Evolutionary conservation across 2,888 invertebrate genomes (phyloP), one percentile per base, ranked within the genome.

Genomic region (Halocaridina rubra): DNA sequence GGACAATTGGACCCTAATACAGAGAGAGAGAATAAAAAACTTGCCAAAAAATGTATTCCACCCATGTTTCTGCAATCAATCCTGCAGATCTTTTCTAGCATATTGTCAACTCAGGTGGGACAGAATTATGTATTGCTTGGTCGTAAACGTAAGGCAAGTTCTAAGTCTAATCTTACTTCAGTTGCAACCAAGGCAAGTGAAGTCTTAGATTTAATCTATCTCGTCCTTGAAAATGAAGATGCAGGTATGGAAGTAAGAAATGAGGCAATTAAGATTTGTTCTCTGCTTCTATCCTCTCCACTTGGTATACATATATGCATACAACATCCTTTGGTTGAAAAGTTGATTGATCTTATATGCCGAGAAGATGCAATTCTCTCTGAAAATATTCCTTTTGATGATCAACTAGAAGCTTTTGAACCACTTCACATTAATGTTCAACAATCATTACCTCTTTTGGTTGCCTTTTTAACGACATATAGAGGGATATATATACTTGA

Each of bases 91-190:
- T 64, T 80, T 19, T 69, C 74, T 4, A 33, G 53, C 22, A 80
- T 84, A 24, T 32, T 80, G 22, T 64, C 79, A 57, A 84, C 79
- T 13, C 61, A 84, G 19, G 46, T 75, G n/a, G 84, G 84, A 2
- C 79, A 84, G 33, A 84, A 64, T 22, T 84, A 80, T 22, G 75
- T 84, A 19, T 59, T 84, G 22, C 69, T 84, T 4, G 84, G 84
- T 16, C 64, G 84, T 16, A 84, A 80, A 32, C 74, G 84, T 30
- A 84, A 84, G 59, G 46, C 80, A 22, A 84, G 84, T 53, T 84
- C 84, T 10, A 84, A 67, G 39, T 84, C 84, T 29, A 75, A 75
- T 8, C 67, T 84, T n/a, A 74, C 79, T 32, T 39, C 24, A 10
- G 53, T 75, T 27, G n/a, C n/a, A n/a, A 74, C 64, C 29, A 84